Conservation (phyloP, 1,140 invertebrate species). For the Apis dorsata region DNA sequence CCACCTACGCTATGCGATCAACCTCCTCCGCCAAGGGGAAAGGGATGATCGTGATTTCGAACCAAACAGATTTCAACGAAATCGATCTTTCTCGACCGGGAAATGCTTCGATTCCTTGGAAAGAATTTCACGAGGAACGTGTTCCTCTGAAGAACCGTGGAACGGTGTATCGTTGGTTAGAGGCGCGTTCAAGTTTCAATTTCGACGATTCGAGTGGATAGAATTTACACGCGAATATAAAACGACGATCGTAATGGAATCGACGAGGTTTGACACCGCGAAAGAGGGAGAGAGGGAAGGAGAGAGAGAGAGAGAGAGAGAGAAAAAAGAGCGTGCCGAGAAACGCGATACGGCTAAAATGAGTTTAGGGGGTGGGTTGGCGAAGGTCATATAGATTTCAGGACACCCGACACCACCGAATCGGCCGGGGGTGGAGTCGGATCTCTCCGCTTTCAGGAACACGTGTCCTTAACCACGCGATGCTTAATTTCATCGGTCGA, state of each 20-base stretch:
- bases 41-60: conserved; percentile 45
- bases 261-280: not conserved
- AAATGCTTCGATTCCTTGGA: too few relatives aligned
- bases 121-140: too few relatives aligned
- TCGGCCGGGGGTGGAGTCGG: conserved; percentile 27
- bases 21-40: conserved; percentile 34
- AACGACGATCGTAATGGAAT: not conserved
- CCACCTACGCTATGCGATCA: conserved; percentile 60
- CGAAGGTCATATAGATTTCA: conserved; percentile 52
- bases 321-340: conserved; percentile 4
- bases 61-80: not conserved
- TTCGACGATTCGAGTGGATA: too few relatives aligned
- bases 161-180: too few relatives aligned
- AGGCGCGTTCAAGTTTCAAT: too few relatives aligned
- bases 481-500: conserved; percentile 12
- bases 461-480: conserved; percentile 15
- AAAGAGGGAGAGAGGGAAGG: not conserved
- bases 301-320: not conserved
- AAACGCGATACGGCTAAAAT: conserved; percentile 40
- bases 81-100: too few relatives aligned
- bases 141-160: too few relatives aligned
- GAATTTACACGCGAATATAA: too few relatives aligned
- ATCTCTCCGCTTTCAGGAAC: conserved; percentile 29
- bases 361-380: conserved; percentile 24
- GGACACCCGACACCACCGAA: conserved; percentile 37